Evolutionary conservation across 1,140 invertebrate species (phyloP).

Genomic region (Ptiloglossa arizonensis): DNA sequence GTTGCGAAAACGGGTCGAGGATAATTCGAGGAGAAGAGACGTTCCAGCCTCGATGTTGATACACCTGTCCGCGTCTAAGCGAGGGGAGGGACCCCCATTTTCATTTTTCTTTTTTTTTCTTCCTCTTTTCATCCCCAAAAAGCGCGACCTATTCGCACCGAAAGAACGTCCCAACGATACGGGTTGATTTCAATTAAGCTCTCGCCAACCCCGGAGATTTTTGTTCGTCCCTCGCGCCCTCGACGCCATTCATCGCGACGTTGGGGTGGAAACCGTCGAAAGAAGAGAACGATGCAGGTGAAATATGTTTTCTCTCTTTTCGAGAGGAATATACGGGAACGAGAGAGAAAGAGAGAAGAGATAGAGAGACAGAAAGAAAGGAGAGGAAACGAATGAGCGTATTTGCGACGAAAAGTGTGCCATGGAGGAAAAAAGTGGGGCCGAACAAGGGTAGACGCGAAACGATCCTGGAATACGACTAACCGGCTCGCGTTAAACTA

Average conservation of each 20-base stretch:
- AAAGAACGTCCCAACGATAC: conserved; percentile 48
- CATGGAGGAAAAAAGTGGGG: not conserved
- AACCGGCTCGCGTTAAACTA: not conserved
- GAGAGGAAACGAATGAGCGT: not conserved
- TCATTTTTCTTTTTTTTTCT: too few species aligned
- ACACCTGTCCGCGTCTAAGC: conserved; percentile 34
- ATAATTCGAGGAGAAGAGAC: not conserved
- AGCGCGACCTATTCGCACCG: conserved; percentile 19
- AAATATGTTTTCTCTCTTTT: conserved; percentile 19
- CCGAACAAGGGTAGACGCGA: not conserved
- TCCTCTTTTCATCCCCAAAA: not conserved
- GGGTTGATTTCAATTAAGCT: conserved; percentile 72
- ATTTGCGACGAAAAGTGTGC: not conserved
- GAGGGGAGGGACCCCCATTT: conserved; percentile 12
- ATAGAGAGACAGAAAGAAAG: not conserved
- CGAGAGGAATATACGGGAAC: not conserved
- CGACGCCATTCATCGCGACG: conserved; percentile 44
- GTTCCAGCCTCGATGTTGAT: conserved; percentile 13
- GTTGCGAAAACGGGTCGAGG: not conserved
- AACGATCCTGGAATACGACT: not conserved
- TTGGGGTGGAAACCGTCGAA: not conserved
- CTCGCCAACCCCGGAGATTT: conserved; percentile 37
- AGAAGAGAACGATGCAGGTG: not conserved
- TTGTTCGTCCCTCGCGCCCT: conserved; percentile 5
- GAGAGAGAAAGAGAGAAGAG: too few species aligned